These are phyloP conservation scores for Mus spicilegus DNA, from an alignment of 2,113 vertebrate genomes.

Conservation along the genomic window DNA sequence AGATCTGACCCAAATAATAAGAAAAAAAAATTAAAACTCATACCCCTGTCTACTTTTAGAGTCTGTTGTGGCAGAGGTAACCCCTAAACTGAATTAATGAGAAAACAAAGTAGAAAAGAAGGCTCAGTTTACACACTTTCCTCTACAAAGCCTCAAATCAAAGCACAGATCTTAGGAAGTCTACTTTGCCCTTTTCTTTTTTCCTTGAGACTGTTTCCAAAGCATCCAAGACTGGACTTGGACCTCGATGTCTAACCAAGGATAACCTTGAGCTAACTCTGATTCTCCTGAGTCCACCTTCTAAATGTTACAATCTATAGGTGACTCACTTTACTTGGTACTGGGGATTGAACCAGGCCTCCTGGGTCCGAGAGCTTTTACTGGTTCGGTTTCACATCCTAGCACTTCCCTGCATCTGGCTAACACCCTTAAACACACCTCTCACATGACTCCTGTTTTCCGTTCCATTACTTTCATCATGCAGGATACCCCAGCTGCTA, in stretches of 20 bases:
- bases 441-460: neutral
- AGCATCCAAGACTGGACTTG: neutral
- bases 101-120: neutral
- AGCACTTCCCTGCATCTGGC: neutral
- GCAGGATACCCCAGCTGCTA: neutral
- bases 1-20: conserved; percentile 18
- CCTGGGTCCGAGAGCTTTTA: neutral
- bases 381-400: neutral
- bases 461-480: conserved; percentile 32
- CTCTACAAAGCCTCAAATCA: neutral
- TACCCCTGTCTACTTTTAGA: neutral
- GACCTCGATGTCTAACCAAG: neutral
- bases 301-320: neutral
- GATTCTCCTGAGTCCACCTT: neutral
- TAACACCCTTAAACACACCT: neutral
- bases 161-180: neutral
- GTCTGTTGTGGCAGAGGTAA: neutral
- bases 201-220: neutral
- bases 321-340: neutral
- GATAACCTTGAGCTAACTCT: neutral
- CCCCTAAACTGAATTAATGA: conserved; percentile 10
- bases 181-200: neutral
- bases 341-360: neutral
- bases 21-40: neutral
- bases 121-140: neutral